phyloP scores from a whole-genome alignment of 1,140 invertebrate species.

The Colletes latitarsis region DNA sequence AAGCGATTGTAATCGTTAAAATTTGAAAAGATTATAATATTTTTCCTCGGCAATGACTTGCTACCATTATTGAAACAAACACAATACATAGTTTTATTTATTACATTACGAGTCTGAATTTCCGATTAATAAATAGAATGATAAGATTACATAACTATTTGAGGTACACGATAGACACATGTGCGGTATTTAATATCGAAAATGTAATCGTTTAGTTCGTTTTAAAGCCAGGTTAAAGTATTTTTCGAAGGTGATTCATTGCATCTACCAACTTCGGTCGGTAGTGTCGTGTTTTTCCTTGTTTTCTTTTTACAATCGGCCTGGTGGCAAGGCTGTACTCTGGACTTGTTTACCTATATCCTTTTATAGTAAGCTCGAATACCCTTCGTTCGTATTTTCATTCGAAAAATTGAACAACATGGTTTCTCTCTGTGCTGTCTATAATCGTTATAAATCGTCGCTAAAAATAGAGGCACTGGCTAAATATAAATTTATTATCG shows the following conservation, averaged over 20 bases:
- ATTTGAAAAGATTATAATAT: not conserved
- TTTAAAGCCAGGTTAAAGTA: conserved; percentile 11
- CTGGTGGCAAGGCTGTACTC: conserved; percentile 46
- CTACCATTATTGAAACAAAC: not conserved
- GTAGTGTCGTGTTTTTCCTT: not conserved
- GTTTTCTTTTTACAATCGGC: conserved; percentile 29
- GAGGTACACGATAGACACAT: too few species aligned
- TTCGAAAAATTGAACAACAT: conserved; percentile 45
- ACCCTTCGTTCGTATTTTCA: conserved; percentile 40
- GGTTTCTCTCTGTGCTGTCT: not conserved
- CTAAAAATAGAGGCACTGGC: not conserved
- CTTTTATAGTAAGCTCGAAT: conserved; percentile 59
- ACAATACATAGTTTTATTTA: too few species aligned
- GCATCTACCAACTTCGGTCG: not conserved
- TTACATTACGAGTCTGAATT: not conserved
- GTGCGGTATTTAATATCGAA: not conserved
- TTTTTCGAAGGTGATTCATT: conserved; percentile 14
- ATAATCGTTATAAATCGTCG: not conserved
- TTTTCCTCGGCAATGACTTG: not conserved
- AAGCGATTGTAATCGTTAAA: not conserved
- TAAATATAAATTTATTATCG: not conserved
- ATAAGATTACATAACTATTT: not conserved
- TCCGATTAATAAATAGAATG: not conserved
- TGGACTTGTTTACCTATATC: conserved; percentile 55
- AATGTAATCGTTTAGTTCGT: not conserved